Base-by-base conservation (phyloP, 2,797 vertebrate species). In the Neosilurus mollespiculum region DNA sequence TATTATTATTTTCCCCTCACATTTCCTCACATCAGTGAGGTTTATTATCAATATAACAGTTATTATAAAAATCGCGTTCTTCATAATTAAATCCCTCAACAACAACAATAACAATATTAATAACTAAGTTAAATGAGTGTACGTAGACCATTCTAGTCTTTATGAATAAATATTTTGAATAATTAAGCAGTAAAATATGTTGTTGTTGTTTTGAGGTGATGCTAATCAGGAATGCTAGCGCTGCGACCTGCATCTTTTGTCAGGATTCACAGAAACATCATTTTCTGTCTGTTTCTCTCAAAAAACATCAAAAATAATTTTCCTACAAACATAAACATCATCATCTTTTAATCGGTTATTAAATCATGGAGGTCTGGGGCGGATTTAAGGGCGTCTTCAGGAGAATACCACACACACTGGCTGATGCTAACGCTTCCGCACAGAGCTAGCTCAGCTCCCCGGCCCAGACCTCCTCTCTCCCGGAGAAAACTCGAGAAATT, bases 201-300 rank as follows among this genome's bases (percentile, higher is more conserved):
- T 7, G 70, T 1, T 49, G 9, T 73, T 15, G 6, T 56, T 73
- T 10, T 4, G 4, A 16, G 54, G 12, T 26, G 0, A 22, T 0
- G 75, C 75, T 77, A 77, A 56, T 79, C 65, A 24, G 11, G 15
- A 11, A 77, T 77, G 73, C 73, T 77, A 77, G 12, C 73, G 56
- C 73, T 4, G 51, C 24, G 7, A 37, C 20, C 10, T 53, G 56
- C 75, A 71, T 71, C 76, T 78, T 54, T 43, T 37, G 24, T 79
- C 75, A 64, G 66, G 24, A 71, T 59, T 53, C 12, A 18, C 15
- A 10, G 65, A n/a, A 34, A 9, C 56, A 24, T 14, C 7, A 43
- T n/a, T 62, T 49, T 43, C 34, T 10, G 9, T 9, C 11, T 4
- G 12, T 10, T 37, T 12, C 73, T 8, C 34, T 15, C 30, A 61